Conservation (phyloP, 2,888 invertebrate species). For the Pheosia tremula region DNA sequence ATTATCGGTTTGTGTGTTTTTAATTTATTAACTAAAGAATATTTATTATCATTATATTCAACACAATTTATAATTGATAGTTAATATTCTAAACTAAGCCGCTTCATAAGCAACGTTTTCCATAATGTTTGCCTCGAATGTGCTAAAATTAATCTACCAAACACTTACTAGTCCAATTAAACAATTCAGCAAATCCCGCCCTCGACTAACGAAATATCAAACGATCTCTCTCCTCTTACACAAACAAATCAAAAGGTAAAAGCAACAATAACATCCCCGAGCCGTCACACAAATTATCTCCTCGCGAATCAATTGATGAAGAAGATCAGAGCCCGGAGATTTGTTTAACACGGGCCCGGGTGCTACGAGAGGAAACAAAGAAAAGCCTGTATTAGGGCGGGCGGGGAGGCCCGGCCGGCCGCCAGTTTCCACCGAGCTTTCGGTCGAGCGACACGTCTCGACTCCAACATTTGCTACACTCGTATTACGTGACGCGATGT, state of each 20-base stretch:
- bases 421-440: slow-evolving; percentile 67
- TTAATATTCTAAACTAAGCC: no score
- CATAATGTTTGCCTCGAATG: no score
- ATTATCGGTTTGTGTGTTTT: no score
- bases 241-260: slow-evolving; percentile 11
- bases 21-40: no score
- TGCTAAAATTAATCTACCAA: no score
- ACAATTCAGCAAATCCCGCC: background rate
- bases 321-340: slow-evolving; percentile 74
- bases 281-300: slow-evolving; percentile 34
- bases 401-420: slow-evolving; percentile 68
- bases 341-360: slow-evolving; percentile 57
- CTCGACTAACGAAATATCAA: background rate
- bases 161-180: background rate
- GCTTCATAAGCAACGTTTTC: no score
- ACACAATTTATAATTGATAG: no score
- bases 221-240: background rate
- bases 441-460: slow-evolving; percentile 54
- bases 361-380: slow-evolving; percentile 76
- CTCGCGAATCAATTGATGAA: slow-evolving; percentile 65
- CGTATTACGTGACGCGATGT: slow-evolving; percentile 45
- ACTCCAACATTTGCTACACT: slow-evolving; percentile 27
- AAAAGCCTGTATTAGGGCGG: slow-evolving; percentile 70
- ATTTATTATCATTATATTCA: no score
- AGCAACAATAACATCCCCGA: slow-evolving; percentile 33